Evolutionary conservation across 2,113 vertebrate genomes (phyloP).

Genomic region (Acrocephalus kingi): DNA sequence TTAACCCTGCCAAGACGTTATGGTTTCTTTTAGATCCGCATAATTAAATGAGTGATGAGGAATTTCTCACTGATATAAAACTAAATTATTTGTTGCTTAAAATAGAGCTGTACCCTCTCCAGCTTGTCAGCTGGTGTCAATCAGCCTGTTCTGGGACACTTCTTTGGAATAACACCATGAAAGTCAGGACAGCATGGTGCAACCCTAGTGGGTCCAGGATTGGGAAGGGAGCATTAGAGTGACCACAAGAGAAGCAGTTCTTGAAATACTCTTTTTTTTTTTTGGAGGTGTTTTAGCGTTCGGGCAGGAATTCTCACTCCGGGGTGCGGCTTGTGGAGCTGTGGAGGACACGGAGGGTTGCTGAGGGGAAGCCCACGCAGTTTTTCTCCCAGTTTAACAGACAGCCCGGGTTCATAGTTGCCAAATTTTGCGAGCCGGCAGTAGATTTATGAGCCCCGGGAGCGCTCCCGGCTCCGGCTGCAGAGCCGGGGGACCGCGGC

Average conservation of each 20-base stretch:
- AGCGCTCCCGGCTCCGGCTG: not conserved
- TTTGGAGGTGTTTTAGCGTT: not conserved
- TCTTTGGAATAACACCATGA: not conserved
- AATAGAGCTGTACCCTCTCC: conserved; percentile 10
- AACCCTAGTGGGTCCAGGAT: accelerated
- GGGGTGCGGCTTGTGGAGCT: accelerated
- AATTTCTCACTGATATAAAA: conserved; percentile 45
- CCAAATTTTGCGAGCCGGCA: conserved; percentile 1
- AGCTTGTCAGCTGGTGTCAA: not conserved
- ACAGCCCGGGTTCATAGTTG: not conserved
- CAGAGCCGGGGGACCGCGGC: not conserved
- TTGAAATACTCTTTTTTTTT: not conserved
- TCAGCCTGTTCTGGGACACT: not conserved
- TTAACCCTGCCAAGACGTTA: not conserved
- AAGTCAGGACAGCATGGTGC: accelerated
- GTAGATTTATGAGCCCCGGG: conserved; percentile 15
- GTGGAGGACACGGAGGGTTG: not conserved
- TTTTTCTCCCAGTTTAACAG: not conserved
- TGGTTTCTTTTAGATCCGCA: not conserved
- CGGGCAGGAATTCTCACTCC: not conserved
- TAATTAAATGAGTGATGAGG: conserved; percentile 36
- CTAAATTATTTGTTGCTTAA: conserved; percentile 32
- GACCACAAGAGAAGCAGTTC: not conserved
- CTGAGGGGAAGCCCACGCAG: not conserved
- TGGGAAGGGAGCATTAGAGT: not conserved